These are phyloP conservation scores for Amblyraja radiata DNA, from an alignment of 2,797 vertebrate species.

Conservation along the genomic window DNA sequence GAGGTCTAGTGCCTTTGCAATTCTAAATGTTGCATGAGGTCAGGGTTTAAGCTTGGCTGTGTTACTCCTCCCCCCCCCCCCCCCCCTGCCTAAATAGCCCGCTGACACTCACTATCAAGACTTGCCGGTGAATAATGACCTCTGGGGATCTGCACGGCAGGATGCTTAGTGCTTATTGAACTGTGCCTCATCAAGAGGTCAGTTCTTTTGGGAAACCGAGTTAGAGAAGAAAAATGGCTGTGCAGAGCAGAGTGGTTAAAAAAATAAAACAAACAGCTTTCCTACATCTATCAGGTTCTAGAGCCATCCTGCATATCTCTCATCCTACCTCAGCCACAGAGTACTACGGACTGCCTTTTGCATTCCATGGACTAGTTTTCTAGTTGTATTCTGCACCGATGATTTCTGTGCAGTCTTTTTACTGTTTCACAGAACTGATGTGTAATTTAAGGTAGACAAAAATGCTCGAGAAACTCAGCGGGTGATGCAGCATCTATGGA, in stretches of 20 bases:
- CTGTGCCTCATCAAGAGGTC: slow-evolving; percentile 25
- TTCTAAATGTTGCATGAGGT: slow-evolving; percentile 1
- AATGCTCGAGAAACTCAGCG: too few relatives aligned
- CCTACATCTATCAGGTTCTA: too few relatives aligned
- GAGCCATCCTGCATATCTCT: too few relatives aligned
- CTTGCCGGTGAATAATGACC: slow-evolving; percentile 4
- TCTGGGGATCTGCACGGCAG: background rate
- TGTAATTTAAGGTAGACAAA: too few relatives aligned
- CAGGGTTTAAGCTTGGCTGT: slow-evolving; percentile 11
- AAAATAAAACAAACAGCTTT: background rate
- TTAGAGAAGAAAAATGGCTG: background rate
- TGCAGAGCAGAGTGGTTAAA: background rate
- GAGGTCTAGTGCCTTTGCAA: background rate
- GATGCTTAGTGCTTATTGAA: slow-evolving; percentile 33
- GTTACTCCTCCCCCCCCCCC: background rate
- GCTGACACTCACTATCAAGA: slow-evolving; percentile 26
- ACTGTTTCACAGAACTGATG: too few relatives aligned
- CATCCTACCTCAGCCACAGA: too few relatives aligned
- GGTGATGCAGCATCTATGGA: too few relatives aligned
- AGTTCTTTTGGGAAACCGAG: slow-evolving; percentile 11
- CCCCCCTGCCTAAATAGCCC: background rate
- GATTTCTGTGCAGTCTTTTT: too few relatives aligned
- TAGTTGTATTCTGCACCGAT: too few relatives aligned
- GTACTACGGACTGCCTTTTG: too few relatives aligned
- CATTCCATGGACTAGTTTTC: too few relatives aligned